Conservation (phyloP, 1,140 invertebrate genomes). For the Drosophila ogumai region DNA sequence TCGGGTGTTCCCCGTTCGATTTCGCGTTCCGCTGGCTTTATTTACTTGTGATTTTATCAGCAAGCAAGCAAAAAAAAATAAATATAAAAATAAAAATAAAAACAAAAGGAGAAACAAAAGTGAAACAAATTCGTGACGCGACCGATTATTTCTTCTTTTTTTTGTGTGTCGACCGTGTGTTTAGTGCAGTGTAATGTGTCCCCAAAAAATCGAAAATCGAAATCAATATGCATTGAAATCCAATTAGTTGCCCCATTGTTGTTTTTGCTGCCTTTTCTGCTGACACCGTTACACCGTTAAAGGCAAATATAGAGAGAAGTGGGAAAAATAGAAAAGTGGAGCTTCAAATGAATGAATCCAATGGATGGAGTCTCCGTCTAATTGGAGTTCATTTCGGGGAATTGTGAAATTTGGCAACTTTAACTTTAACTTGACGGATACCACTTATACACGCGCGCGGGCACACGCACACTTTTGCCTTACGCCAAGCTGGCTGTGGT, state of each 20-base stretch:
- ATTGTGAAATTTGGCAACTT: constrained; percentile 39
- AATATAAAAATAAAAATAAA: constrained; percentile 24
- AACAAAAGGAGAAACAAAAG: constrained; percentile 34
- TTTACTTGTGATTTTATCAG: constrained; percentile 43
- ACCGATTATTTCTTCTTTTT: constrained; percentile 45
- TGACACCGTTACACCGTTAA: constrained; percentile 17
- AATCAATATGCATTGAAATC: constrained; percentile 50
- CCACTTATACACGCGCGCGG: neutral
- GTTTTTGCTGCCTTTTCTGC: constrained; percentile 18
- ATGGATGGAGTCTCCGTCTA: constrained; percentile 1
- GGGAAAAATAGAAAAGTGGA: constrained; percentile 14
- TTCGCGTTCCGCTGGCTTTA: constrained; percentile 21
- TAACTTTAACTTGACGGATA: constrained; percentile 19
- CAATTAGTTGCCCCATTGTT: constrained; percentile 27
- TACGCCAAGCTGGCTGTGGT: constrained; percentile 5
- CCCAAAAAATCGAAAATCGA: constrained; percentile 13
- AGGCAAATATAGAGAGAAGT: neutral
- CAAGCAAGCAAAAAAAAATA: constrained; percentile 13
- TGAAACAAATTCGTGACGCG: constrained; percentile 48
- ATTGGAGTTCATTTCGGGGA: constrained; percentile 31
- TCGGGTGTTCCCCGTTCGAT: constrained; percentile 34
- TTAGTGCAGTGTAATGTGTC: constrained; percentile 59
- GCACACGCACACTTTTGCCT: constrained; percentile 1
- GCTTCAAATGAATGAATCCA: neutral
- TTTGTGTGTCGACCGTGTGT: constrained; percentile 51